Evolutionary conservation across 2,888 invertebrate genomes (phyloP).

Genomic region (Thyatira batis): DNA sequence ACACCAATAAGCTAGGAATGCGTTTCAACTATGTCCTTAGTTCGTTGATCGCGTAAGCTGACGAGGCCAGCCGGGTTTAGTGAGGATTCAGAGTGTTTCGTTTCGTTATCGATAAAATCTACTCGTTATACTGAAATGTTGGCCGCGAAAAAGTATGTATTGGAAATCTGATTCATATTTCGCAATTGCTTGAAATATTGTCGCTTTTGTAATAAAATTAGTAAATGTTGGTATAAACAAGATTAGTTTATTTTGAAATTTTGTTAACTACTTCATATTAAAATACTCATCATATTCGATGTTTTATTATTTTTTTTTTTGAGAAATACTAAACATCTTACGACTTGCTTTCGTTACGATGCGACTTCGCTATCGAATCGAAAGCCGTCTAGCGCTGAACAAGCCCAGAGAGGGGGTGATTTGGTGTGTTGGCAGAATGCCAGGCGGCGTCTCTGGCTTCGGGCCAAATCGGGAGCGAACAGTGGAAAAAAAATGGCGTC

Average conservation of each 20-base stretch:
- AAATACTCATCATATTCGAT: too few relatives aligned
- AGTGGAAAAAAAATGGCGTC: constrained; percentile 76
- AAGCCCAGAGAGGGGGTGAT: constrained; percentile 60
- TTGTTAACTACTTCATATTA: too few relatives aligned
- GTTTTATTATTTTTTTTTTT: not conserved
- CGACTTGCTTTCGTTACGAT: not conserved
- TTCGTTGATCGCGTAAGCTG: constrained; percentile 52
- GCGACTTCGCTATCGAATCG: not conserved
- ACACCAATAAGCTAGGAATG: constrained; percentile 55
- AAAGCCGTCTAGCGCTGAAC: constrained; percentile 16
- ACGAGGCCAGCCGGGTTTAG: constrained; percentile 8
- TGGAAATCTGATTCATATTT: not conserved
- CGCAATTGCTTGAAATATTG: too few relatives aligned
- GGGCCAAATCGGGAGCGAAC: constrained; percentile 68
- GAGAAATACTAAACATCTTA: not conserved
- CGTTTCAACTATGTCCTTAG: constrained; percentile 54
- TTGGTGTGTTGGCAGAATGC: constrained; percentile 65
- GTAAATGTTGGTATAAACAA: too few relatives aligned
- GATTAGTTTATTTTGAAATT: too few relatives aligned
- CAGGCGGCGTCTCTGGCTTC: constrained; percentile 74
- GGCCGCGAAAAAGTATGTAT: too few relatives aligned
- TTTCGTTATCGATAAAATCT: not conserved
- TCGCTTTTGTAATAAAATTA: too few relatives aligned
- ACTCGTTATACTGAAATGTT: not conserved
- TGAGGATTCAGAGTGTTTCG: not conserved